Evolutionary conservation across 2,113 vertebrate species (phyloP), one percentile per base, ranked within the genome.

Genomic region (Brachionichthys hirsutus): DNA sequence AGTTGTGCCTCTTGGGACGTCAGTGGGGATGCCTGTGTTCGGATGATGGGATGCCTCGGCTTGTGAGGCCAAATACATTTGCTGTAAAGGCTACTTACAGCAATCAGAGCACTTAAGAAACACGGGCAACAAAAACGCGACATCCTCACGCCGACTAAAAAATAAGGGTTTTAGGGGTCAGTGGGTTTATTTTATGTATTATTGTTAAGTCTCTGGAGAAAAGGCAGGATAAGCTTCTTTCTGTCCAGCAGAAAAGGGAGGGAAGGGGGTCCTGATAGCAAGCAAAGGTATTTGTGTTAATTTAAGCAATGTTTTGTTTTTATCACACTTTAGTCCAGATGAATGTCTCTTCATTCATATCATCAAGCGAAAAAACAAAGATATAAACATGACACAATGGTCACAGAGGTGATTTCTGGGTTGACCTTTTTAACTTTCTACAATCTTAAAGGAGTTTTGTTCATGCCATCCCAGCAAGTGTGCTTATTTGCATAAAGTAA

Each of bases 101-200:
- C 69, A 73, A 54, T 60, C 24, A 14, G 58, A 78, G 73, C 69
- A 70, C 77, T 82, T 75, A 63, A 74, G 36, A 73, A 79, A 82
- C 77, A 65, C 68, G 62, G 87, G 84, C 85, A 84, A 73, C 71
- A 67, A 74, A 81, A 87, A 88, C 81, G 88, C 17, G 34, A 79
- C 81, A 70, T 81, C 71, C 70, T 75, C 67, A 74, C 67, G 73
- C 57, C 30, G 77, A 80, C 76, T 76, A 81, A 88, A 86, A 80
- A n/a, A 73, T 62, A 83, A 70, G 60, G 70, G 67, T 77, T 88
- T 87, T 43, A 36, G 70, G 86, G 90, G 87, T 89, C 89, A 87
- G 55, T 69, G 49, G 74, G 58, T 86, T 83, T 81, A 83, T 87
- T 89, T 84, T 89, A 60, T 73, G 63, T 73, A 82, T 87, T 87